Base-by-base conservation (phyloP, 2,888 invertebrate species). In the Acheta domesticus region DNA sequence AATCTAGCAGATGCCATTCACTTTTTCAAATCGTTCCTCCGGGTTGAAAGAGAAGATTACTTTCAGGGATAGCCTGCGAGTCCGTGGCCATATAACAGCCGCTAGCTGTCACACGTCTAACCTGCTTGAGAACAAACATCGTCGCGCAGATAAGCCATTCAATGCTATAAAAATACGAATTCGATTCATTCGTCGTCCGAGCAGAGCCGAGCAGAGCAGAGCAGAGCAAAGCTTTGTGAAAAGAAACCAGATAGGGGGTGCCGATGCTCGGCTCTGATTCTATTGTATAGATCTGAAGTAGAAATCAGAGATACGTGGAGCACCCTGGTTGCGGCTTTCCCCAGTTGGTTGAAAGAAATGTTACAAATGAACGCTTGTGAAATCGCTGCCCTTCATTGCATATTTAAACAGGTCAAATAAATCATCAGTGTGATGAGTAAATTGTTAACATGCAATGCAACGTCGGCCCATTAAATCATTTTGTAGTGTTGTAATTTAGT, bases 71-170 rank as follows among this genome's bases (percentile, higher is more conserved):
- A 36, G 36, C 36, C 36, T 36, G 36, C 36, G 36, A 36, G 36
- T 36, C 36, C 36, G 36, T 36, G 36, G 5, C 36, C 36, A 36
- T 36, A 36, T 36, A 36, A 36, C 62, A n/a, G n/a, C 62, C 62
- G 62, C 62, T 14, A 62, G 62, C 62, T 62, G 62, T 62, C 62
- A 62, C 62, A 62, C 62, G 62, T 62, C 62, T 62, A 62, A 62
- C 62, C 62, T 19, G 62, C n/a, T n/a, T 14, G 62, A 62, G 62
- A 62, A 62, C 62, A 62, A 62, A 62, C 62, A 62, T 14, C 16
- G 62, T 36, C 36, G 62, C 62, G 4, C 16, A 14, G 62, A 62
- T 14, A 62, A 62, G 62, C n/a, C 62, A 14, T 62, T 62, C 62
- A 62, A 62, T 62, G 62, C 62, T 19, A 62, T 62, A 62, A 62